These are phyloP conservation scores for Sphenopsis melanotis DNA, from an alignment of 2,797 vertebrate genomes.

Conservation along the genomic window DNA sequence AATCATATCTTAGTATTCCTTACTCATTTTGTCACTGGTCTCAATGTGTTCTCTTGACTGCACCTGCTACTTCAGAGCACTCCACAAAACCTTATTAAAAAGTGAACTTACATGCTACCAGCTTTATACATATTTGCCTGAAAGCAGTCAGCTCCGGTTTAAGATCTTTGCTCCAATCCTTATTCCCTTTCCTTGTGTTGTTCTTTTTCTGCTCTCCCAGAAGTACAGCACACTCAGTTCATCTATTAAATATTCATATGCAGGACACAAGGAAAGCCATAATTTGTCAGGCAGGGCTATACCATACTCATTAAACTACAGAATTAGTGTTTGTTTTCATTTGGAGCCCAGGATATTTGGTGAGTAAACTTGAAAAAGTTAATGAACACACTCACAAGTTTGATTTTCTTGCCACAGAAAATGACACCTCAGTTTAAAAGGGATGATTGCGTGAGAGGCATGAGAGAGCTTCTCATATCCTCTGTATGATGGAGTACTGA, in stretches of 20 bases:
- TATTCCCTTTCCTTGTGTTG: background rate
- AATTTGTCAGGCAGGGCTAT: background rate
- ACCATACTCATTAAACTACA: background rate
- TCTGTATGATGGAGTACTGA: background rate
- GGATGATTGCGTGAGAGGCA: background rate
- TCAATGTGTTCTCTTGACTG: background rate
- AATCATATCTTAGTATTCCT: background rate
- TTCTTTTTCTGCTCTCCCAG: background rate
- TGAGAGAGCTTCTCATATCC: background rate
- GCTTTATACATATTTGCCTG: background rate
- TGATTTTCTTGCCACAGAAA: background rate
- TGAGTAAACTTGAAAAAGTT: background rate
- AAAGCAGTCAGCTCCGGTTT: background rate
- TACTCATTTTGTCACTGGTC: background rate
- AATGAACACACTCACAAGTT: background rate
- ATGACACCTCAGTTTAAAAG: background rate
- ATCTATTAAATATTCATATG: background rate
- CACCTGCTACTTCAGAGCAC: background rate
- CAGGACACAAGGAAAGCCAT: background rate
- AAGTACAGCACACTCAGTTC: background rate
- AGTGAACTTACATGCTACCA: background rate
- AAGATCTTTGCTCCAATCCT: background rate
- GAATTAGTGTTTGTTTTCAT: background rate
- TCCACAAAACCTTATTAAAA: background rate
- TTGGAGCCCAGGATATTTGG: background rate